A percentile compares a stretch with the other conserved stretches of the same genome.
Conservation (phyloP, 2,797 vertebrate species). For the Molossus molossus region DNA sequence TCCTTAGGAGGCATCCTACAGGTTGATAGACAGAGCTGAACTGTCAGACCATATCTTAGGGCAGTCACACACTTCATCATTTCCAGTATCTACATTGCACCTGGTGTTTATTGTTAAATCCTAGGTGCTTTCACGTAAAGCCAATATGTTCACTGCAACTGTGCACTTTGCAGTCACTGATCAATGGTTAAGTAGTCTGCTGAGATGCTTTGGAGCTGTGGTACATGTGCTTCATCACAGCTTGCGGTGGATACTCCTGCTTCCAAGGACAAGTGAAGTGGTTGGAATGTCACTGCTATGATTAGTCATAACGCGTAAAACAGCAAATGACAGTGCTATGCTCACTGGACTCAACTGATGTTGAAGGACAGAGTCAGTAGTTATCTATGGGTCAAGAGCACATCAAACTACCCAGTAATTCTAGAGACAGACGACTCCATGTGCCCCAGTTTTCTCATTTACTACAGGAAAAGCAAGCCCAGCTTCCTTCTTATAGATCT, state of each 20-base stretch:
- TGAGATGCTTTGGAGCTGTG: slow-evolving; percentile 43
- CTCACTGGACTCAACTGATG: not conserved
- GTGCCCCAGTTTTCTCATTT: not conserved
- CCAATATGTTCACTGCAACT: not conserved
- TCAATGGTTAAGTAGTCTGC: slow-evolving; percentile 81
- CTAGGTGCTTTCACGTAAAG: slow-evolving; percentile 82
- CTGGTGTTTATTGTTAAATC: slow-evolving; percentile 83
- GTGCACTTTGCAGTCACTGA: slow-evolving; percentile 78
- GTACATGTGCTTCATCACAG: slow-evolving; percentile 3
- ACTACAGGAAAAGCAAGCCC: not conserved
- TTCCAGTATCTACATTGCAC: slow-evolving; percentile 81
- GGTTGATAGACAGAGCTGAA: slow-evolving; percentile 78
- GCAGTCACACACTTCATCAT: slow-evolving; percentile 66
- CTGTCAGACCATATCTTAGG: slow-evolving; percentile 77
- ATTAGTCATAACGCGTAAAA: slow-evolving; percentile 36
- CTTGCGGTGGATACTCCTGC: slow-evolving; percentile 76
- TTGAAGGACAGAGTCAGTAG: not conserved
- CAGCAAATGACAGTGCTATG: not conserved
- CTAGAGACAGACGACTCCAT: not conserved
- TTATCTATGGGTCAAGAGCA: not conserved
- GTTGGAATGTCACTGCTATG: slow-evolving; percentile 38
- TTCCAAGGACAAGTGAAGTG: slow-evolving; percentile 61
- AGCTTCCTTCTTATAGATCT: not conserved
- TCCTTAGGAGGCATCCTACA: slow-evolving; percentile 67
- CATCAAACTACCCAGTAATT: not conserved